A percentile compares a stretch with the other conserved stretches of the same genome.
phyloP scores from a whole-genome alignment of 1,140 invertebrate species.

The Parapsyche elsis region DNA sequence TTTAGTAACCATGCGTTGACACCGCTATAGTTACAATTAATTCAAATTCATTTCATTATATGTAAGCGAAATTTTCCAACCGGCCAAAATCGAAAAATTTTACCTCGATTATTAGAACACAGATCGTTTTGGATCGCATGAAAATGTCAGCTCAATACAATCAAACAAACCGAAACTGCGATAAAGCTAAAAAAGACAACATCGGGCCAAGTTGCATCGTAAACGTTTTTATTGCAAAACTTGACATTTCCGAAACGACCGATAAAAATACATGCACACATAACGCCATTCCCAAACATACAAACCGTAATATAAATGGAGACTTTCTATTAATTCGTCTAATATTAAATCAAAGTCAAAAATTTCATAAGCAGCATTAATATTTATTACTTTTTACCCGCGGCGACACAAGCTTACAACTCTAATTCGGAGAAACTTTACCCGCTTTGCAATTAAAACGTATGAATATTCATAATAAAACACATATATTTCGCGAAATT shows the following conservation, averaged over 20 bases:
- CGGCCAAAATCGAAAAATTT: not conserved
- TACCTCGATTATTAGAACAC: not conserved
- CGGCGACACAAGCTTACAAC: constrained; percentile 2
- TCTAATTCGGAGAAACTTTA: constrained; percentile 9
- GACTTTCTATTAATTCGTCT: constrained; percentile 1
- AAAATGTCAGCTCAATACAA: too few species aligned
- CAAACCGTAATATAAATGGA: not conserved
- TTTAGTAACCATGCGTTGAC: not conserved
- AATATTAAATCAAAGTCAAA: constrained; percentile 2
- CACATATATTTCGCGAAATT: not conserved
- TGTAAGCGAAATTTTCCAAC: not conserved
- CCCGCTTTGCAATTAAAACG: constrained; percentile 10
- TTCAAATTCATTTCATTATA: too few species aligned
- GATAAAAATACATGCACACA: not conserved
- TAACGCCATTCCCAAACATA: not conserved
- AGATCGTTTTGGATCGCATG: not conserved
- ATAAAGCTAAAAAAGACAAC: not conserved
- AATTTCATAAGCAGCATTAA: constrained; percentile 19
- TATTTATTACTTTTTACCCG: constrained; percentile 25
- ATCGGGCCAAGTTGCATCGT: not conserved
- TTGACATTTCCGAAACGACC: not conserved
- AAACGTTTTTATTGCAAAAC: not conserved
- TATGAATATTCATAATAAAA: constrained; percentile 31
- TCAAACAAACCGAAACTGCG: not conserved
- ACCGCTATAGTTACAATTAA: not conserved